Base-by-base conservation (phyloP, 2,797 vertebrate genomes). In the Onychomys torridus region DNA sequence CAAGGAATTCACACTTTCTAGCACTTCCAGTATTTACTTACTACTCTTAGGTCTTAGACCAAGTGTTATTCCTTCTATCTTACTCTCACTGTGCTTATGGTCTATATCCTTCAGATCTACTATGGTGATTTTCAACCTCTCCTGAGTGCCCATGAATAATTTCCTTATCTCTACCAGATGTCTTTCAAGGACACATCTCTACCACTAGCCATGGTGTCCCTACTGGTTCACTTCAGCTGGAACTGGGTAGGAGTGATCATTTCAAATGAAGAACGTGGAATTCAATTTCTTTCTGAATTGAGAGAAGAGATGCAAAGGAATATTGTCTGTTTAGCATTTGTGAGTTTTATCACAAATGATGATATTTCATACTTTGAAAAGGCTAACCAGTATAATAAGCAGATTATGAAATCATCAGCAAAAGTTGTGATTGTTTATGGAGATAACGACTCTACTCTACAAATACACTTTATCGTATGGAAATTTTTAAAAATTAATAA, bases 391-490 rank as follows among this genome's bases (percentile, higher is more conserved):
- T 59, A 59, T 59, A 21, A 21, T 59, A 21, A 21, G 5, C 57
- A 59, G 19, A 59, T 59, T 17, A 59, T 59, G 57, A 59, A 6
- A 1, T 59, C 57, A 59, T 59, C 57, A 59, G 57, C 57, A 59
- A 59, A 21, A 59, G 57, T 59, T 59, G 57, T 59, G 57, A 59
- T 59, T 7, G n/a, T 71, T 79, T 92, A 67, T 29, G 65, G 59
- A 55, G 11, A 59, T 10, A 5, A 40, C 32, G 27, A 6, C 5
- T 6, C 14, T 59, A 14, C 13, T 13, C 4, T 77, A 34, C 27
- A 32, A 23, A 7, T 27, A 2, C 12, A 17, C 1, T 75, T 19
- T 23, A 7, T 3, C 0, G 1, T 29, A 13, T 75, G 16, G 32
- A 59, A 37, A 8, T 19, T 4, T 4, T 40, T 57, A 11, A 4